Conservation (phyloP, 2,113 vertebrate genomes). For the Megaceryle maxima region DNA sequence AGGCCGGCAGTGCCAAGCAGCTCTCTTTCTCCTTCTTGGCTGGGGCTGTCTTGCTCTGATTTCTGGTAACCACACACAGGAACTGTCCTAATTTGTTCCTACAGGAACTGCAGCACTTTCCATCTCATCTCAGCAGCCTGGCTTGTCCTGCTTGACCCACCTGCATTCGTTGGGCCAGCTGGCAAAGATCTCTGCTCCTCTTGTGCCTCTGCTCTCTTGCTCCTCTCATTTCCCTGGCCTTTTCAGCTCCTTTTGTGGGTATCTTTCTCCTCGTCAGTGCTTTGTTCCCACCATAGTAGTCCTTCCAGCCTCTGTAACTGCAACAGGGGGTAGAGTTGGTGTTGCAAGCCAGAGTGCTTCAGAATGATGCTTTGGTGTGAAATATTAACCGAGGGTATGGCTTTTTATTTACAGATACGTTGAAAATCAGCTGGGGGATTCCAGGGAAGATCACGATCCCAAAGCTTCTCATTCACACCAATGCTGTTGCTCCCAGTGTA, state of each 20-base stretch:
- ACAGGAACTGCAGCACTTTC: not conserved
- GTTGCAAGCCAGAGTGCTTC: not conserved
- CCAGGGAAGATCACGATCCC: not conserved
- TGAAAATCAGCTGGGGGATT: not conserved
- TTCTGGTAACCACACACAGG: not conserved
- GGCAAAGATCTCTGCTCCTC: not conserved
- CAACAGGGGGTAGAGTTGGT: not conserved
- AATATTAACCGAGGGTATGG: not conserved
- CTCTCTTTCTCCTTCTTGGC: not conserved
- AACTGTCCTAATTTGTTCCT: too few species aligned
- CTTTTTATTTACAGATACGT: not conserved
- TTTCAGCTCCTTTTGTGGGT: not conserved
- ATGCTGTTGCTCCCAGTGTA: rapidly evolving
- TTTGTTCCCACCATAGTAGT: conserved; percentile 24
- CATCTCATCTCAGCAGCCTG: not conserved
- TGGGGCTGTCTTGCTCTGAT: not conserved
- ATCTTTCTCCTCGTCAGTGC: conserved; percentile 8
- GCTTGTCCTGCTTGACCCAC: not conserved
- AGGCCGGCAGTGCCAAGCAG: not conserved
- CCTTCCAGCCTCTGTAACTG: conserved; percentile 23
- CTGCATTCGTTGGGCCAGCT: not conserved
- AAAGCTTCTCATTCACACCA: rapidly evolving
- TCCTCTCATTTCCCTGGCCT: not conserved
- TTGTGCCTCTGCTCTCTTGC: too few species aligned
- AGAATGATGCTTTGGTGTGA: not conserved